phyloP scores from a whole-genome alignment of 2,797 vertebrate species.

The Tapirus indicus region DNA sequence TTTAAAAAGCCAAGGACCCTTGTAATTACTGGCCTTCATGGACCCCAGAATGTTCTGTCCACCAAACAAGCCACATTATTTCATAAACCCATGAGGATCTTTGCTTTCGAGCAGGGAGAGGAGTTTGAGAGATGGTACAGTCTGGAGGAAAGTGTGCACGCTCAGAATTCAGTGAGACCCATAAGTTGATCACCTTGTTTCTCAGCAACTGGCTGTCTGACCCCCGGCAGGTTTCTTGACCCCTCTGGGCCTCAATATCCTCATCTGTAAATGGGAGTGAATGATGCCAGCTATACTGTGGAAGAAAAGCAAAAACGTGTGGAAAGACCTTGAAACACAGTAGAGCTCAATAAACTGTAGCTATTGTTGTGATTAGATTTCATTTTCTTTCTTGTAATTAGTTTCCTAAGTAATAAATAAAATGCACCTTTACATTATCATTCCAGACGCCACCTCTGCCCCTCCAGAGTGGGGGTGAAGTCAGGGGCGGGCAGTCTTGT shows the following conservation, averaged over 20 bases:
- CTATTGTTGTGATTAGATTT: too few relatives aligned
- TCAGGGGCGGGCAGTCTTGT: not conserved
- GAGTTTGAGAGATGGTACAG: too few relatives aligned
- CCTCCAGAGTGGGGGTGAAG: not conserved
- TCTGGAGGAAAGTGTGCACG: too few relatives aligned
- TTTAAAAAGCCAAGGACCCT: not conserved
- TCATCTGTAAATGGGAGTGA: too few relatives aligned
- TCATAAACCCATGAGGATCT: too few relatives aligned
- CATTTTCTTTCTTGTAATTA: too few relatives aligned
- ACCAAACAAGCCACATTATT: not conserved
- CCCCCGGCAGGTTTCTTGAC: not conserved
- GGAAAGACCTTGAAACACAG: not conserved
- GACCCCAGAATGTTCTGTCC: not conserved
- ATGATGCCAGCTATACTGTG: not conserved
- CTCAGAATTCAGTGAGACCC: not conserved
- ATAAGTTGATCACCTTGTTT: not conserved
- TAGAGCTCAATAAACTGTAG: not conserved
- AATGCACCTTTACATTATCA: too few relatives aligned
- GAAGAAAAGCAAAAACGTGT: not conserved
- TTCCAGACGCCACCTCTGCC: too few relatives aligned
- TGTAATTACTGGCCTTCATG: not conserved
- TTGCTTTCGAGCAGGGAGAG: not conserved
- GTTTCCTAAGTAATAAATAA: too few relatives aligned
- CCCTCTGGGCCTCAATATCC: not conserved
- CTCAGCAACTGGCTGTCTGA: not conserved